phyloP scores from a whole-genome alignment of 2,797 vertebrate genomes.

The Lacerta bilineata region DNA sequence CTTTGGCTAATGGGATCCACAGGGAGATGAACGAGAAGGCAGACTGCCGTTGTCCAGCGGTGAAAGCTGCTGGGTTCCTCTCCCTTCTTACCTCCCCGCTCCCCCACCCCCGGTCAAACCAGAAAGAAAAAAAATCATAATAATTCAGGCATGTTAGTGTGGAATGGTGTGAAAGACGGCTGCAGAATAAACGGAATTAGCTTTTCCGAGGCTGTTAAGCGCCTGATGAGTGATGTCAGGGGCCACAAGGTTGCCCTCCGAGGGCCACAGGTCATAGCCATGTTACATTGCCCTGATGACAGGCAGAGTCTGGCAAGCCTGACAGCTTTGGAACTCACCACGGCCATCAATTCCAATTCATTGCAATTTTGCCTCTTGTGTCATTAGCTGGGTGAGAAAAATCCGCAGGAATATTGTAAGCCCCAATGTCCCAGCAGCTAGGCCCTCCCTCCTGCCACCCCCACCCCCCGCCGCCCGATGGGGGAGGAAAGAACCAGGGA shows the following conservation, averaged over 20 bases:
- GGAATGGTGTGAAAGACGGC: neutral
- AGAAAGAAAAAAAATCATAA: too few relatives aligned
- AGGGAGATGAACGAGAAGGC: too few relatives aligned
- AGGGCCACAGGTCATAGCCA: rapidly evolving
- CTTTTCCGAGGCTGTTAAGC: neutral
- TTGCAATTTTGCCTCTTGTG: slow-evolving; percentile 37
- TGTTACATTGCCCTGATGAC: neutral
- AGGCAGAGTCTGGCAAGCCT: neutral
- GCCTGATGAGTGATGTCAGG: slow-evolving; percentile 22
- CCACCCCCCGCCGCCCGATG: too few relatives aligned
- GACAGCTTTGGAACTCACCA: neutral
- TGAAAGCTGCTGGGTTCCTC: too few relatives aligned
- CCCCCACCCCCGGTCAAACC: too few relatives aligned
- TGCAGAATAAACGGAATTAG: neutral
- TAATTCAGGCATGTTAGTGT: too few relatives aligned
- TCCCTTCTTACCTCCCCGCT: too few relatives aligned
- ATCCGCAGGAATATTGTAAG: neutral
- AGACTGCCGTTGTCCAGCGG: too few relatives aligned
- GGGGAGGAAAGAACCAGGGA: slow-evolving; percentile 16
- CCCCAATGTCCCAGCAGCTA: rapidly evolving
- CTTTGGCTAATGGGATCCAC: too few relatives aligned
- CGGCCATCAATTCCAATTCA: neutral
- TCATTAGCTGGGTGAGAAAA: neutral
- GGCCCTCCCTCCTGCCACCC: neutral
- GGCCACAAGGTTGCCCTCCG: neutral